Base-by-base conservation (phyloP, 2,113 vertebrate species). In the Monopterus albus region DNA sequence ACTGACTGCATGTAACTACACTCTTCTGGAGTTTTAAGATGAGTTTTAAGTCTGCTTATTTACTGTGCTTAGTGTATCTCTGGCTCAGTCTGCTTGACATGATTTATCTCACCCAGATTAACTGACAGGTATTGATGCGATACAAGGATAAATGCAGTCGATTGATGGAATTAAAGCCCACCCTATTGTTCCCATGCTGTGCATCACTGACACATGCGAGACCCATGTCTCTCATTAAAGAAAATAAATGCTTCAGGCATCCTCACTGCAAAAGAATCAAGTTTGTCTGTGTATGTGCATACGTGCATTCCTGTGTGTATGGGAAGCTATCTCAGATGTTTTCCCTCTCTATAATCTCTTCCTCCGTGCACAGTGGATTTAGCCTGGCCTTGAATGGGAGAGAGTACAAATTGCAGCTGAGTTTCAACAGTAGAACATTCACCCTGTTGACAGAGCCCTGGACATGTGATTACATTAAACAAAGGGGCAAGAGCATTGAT, bases 171-270 rank as follows among this genome's bases (percentile, higher is more conserved):
- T 85, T 83, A 90, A 86, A 87, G 84, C 87, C 87, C 75, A 76
- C 73, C 69, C 64, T 86, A 81, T 89, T 92, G 86, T 91, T 90
- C 84, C 82, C 85, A 73, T 81, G 82, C 83, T 81, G 86, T 85
- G 89, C 87, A 78, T 78, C 81, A 64, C 82, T 85, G 91, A 87
- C 88, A 87, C 88, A 88, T 88, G 87, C 81, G 87, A 89, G 88
- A 85, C 88, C 90, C 81, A 50, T 90, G 87, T 89, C 87, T 88
- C 92, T 93, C 89, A 89, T 93, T 92, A 92, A 86, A 90, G 81
- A 77, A 87, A 88, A 86, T 90, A 89, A 89, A 89, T 79, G 87
- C 91, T 91, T 72, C 67, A 78, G 82, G 89, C 89, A 39, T 82
- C 79, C 67, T 87, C 73, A 46, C 62, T 74, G 55, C 78, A 66